phyloP scores from a whole-genome alignment of 2,113 vertebrate species.

The Pollachius pollachius region DNA sequence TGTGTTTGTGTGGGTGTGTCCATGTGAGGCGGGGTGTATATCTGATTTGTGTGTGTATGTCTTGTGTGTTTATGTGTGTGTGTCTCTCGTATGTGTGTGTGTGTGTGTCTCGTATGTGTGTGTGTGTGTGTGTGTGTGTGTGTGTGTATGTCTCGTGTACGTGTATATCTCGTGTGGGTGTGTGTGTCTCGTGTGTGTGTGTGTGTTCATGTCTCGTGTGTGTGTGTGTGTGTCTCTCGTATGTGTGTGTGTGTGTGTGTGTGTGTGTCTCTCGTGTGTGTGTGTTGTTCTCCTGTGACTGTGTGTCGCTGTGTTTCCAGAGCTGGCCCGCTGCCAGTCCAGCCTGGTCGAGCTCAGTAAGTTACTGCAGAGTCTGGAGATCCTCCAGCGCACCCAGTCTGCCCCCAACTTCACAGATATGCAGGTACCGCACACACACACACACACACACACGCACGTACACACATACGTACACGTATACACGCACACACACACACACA shows the following conservation, averaged over 20 bases:
- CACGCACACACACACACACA: background rate
- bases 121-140: background rate
- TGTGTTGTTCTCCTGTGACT: slow-evolving; percentile 4
- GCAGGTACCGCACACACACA: slow-evolving; percentile 51
- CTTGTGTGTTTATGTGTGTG: too few species aligned
- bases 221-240: too few species aligned
- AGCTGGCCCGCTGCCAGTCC: slow-evolving; percentile 93
- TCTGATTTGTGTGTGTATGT: too few species aligned
- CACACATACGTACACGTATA: background rate
- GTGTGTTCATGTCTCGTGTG: background rate
- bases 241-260: background rate
- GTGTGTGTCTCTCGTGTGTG: background rate
- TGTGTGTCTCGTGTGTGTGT: too few species aligned
- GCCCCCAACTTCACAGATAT: slow-evolving; percentile 94
- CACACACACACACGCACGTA: too few species aligned
- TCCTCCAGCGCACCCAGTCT: slow-evolving; percentile 96
- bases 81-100: background rate
- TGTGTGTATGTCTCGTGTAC: background rate
- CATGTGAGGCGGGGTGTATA: too few species aligned
- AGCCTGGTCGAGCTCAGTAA: slow-evolving; percentile 94
- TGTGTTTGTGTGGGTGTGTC: too few species aligned
- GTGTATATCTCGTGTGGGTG: too few species aligned
- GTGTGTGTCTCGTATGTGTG: too few species aligned
- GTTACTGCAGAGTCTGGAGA: slow-evolving; percentile 95
- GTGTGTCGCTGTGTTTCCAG: slow-evolving; percentile 65